Conservation (phyloP, 1,140 invertebrate genomes). For the Microplitis demolitor region DNA sequence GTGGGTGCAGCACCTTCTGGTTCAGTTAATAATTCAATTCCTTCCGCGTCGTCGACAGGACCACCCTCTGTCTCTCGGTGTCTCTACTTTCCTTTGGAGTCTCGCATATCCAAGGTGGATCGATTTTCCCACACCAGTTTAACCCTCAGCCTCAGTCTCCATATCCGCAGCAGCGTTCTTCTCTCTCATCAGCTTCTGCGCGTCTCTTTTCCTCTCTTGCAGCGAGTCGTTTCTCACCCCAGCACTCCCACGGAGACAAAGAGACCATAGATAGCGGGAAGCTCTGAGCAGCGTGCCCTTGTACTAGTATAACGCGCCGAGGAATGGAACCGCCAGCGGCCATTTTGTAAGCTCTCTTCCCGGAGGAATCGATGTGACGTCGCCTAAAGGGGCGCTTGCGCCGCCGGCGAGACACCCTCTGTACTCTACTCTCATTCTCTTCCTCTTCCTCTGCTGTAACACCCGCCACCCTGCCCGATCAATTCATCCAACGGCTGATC, state of each 20-base stretch:
- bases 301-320: conserved; percentile 42
- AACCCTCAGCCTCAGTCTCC: background rate
- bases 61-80: conserved; percentile 35
- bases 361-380: conserved; percentile 63
- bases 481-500: conserved; percentile 13
- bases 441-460: conserved; percentile 49
- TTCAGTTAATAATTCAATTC: conserved; percentile 61
- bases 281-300: conserved; percentile 26
- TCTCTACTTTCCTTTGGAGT: conserved; percentile 32
- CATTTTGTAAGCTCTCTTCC: conserved; percentile 62
- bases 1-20: conserved; percentile 53
- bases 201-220: background rate
- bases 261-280: conserved; percentile 50
- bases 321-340: conserved; percentile 59
- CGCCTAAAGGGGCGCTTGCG: conserved; percentile 61
- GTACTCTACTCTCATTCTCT: conserved; percentile 12
- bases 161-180: background rate
- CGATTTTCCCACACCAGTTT: conserved; percentile 52
- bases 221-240: too few relatives aligned
- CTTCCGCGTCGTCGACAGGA: conserved; percentile 46
- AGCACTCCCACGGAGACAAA: conserved; percentile 44
- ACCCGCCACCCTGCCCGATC: conserved; percentile 33
- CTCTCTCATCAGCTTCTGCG: background rate
- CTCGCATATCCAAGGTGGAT: conserved; percentile 52
- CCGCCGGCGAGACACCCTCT: conserved; percentile 44